Evolutionary conservation across 2,888 invertebrate genomes (phyloP).

Genomic region (Julus scanicus): DNA sequence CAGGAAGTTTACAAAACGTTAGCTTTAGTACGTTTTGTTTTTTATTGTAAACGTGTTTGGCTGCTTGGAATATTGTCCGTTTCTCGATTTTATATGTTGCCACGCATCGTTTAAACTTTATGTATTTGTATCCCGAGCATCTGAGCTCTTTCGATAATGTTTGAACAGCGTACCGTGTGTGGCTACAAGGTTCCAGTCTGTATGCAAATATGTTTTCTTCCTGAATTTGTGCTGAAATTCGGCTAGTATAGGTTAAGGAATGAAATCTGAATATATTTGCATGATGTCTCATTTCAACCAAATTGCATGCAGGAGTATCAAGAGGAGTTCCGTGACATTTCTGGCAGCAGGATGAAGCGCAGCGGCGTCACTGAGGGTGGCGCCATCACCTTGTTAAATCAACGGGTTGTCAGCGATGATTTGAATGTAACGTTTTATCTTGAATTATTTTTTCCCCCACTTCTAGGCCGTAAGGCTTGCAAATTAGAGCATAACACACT

Average conservation of each 20-base stretch:
- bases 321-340: constrained; percentile 95
- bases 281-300: constrained; percentile 25
- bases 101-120: too few relatives aligned
- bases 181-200: background rate
- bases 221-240: background rate
- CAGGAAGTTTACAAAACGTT: too few relatives aligned
- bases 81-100: too few relatives aligned
- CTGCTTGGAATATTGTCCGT: too few relatives aligned
- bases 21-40: too few relatives aligned
- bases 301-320: constrained; percentile 82
- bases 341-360: constrained; percentile 76
- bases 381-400: constrained; percentile 93
- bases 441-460: constrained; percentile 1
- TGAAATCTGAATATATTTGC: constrained; percentile 5
- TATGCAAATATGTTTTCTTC: background rate
- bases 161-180: too few relatives aligned
- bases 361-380: constrained; percentile 86
- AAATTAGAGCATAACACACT: constrained; percentile 8
- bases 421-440: constrained; percentile 36
- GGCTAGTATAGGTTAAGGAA: constrained; percentile 6
- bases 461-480: background rate
- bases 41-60: too few relatives aligned
- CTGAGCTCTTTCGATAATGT: too few relatives aligned
- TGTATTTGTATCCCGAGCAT: too few relatives aligned
- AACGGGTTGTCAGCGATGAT: constrained; percentile 93